phyloP scores from a whole-genome alignment of 2,113 vertebrate species.

The Ornithorhynchus anatinus region DNA sequence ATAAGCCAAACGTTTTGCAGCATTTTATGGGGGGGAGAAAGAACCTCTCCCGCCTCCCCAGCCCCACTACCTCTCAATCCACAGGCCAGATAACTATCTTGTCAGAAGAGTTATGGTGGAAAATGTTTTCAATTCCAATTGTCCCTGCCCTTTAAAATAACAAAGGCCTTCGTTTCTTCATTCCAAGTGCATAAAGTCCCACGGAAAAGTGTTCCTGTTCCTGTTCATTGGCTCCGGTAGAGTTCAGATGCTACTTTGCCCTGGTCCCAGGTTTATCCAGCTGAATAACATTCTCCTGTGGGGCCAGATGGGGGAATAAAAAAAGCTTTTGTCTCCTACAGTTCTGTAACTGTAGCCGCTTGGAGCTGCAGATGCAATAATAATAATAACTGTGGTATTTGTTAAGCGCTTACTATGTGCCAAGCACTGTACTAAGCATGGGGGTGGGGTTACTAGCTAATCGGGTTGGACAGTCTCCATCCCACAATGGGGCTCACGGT shows the following conservation, averaged over 20 bases:
- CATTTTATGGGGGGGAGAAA: too few relatives aligned
- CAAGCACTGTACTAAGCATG: too few relatives aligned
- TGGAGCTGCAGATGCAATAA: conserved; percentile 18
- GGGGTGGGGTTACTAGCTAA: too few relatives aligned
- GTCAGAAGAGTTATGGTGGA: conserved; percentile 54
- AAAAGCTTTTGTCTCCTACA: conserved; percentile 1
- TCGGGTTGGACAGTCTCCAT: too few relatives aligned
- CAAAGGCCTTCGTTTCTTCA: conserved; percentile 45
- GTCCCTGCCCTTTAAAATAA: conserved; percentile 53
- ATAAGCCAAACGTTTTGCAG: too few relatives aligned
- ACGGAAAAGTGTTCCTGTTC: conserved; percentile 18
- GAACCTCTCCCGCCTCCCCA: conserved; percentile 37
- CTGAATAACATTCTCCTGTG: conserved; percentile 33
- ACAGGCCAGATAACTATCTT: conserved; percentile 32
- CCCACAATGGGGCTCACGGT: too few relatives aligned
- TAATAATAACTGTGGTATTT: too few relatives aligned
- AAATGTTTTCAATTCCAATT: conserved; percentile 59
- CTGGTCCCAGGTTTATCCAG: not conserved
- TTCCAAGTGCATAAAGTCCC: not conserved
- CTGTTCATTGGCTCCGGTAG: conserved; percentile 15
- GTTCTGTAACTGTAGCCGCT: conserved; percentile 8
- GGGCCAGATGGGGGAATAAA: conserved; percentile 39
- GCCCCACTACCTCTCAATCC: conserved; percentile 25
- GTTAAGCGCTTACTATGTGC: too few relatives aligned
- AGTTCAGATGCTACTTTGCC: conserved; percentile 30